Evolutionary conservation across 2,113 vertebrate genomes (phyloP).

Genomic region (Melanostigma gelatinosum): DNA sequence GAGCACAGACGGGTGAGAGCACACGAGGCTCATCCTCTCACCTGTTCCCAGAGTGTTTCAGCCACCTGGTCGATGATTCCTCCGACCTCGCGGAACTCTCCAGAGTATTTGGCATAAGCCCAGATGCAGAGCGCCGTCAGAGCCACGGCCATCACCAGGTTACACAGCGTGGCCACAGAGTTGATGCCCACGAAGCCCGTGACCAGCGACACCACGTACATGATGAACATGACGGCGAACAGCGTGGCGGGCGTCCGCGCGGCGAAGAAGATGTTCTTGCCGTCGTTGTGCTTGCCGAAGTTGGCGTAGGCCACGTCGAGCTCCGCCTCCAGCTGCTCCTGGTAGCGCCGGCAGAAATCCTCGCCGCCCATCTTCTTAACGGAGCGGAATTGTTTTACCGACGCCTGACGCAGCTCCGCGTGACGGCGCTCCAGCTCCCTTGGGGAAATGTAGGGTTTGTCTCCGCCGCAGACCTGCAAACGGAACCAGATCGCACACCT

Average conservation of each 20-base stretch:
- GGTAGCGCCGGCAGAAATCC: constrained; percentile 94
- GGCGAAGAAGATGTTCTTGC: constrained; percentile 97
- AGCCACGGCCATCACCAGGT: constrained; percentile 92
- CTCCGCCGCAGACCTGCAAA: constrained; percentile 92
- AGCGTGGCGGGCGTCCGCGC: constrained; percentile 95
- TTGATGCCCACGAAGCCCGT: constrained; percentile 93
- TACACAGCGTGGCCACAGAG: constrained; percentile 90
- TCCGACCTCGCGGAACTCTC: constrained; percentile 94
- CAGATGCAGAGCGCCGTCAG: constrained; percentile 91
- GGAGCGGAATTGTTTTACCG: constrained; percentile 87
- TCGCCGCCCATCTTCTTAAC: constrained; percentile 98
- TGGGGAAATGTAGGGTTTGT: constrained; percentile 93
- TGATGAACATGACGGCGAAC: constrained; percentile 93
- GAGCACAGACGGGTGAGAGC: not conserved
- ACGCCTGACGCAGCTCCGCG: constrained; percentile 81
- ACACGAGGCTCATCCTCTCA: constrained; percentile 74
- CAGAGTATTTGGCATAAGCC: constrained; percentile 96
- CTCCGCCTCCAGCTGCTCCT: constrained; percentile 93
- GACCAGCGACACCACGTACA: constrained; percentile 93
- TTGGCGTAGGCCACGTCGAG: constrained; percentile 91
- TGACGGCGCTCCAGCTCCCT: constrained; percentile 91
- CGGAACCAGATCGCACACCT: not conserved
- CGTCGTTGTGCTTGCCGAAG: constrained; percentile 95
- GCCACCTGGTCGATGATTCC: constrained; percentile 93
- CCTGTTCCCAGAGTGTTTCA: constrained; percentile 96